Base-by-base conservation (phyloP, 2,888 invertebrate species). In the Archaeoteleia sp. region DNA sequence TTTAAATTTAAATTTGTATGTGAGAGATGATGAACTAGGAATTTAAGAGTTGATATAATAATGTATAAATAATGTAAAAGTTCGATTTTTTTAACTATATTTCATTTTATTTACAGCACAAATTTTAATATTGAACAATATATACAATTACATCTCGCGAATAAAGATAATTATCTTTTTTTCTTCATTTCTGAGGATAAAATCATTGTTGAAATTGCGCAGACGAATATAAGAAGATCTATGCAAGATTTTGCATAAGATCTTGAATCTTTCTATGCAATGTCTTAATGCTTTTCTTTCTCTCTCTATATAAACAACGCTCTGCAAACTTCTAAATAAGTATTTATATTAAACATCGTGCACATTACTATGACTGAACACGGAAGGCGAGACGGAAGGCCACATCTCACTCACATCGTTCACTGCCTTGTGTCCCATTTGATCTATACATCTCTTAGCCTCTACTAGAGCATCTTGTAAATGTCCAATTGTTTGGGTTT, bases 371-470 rank as follows among this genome's bases (percentile, higher is more conserved):
- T 80, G 80, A 75, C 72, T 79, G 74, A 80, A 81, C 60, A 78
- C 73, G 67, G 82, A 70, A 76, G 83, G 75, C 65, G 83, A 76
- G 74, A 76, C 74, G 58, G 81, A 73, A 77, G 78, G 73, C 81
- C 83, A 81, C 62, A 78, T 73, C 71, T 83, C 84, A 82, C 79
- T 82, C 79, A 82, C 81, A 62, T 83, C 83, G 71, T 75, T 81
- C 43, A 75, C 69, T 45, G 79, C 71, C 76, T 80, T 83, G 45
- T 80, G 80, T 55, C 74, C 76, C 71, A 81, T 79, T 67, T 83
- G 81, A 57, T 84, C 80, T 57, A 82, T 75, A 45, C 73, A 76
- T 73, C 76, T 80, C 63, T 85, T 85, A 7, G 82, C 81, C 57
- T 84, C 80, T 9, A 84, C 83, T 12, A 84, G 78, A 15, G 83